A percentile compares a stretch with the other conserved stretches of the same genome.
phyloP scores from a whole-genome alignment of 2,113 vertebrate species.

The Gambusia holbrooki region DNA sequence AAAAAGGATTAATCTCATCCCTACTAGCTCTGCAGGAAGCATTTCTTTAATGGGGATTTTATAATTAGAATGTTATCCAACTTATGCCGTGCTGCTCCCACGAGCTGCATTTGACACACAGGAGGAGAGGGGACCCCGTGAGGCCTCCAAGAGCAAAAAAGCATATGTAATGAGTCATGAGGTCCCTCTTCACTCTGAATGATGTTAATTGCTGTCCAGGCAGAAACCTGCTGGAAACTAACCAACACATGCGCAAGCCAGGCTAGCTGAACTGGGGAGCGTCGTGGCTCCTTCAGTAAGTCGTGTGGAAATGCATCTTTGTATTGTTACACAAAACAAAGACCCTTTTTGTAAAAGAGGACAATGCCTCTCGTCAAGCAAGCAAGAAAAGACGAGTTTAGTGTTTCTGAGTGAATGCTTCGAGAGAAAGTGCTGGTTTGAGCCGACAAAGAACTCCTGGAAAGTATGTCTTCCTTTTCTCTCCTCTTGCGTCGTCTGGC shows the following conservation, averaged over 20 bases:
- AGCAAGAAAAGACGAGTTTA: constrained; percentile 5
- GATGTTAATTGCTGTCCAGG: constrained; percentile 69
- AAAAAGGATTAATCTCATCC: constrained; percentile 60
- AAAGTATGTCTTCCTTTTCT: constrained; percentile 17
- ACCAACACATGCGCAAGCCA: constrained; percentile 48
- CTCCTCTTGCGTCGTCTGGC: constrained; percentile 19
- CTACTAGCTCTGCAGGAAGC: constrained; percentile 52
- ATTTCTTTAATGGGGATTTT: constrained; percentile 54
- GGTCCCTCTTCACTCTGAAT: constrained; percentile 64
- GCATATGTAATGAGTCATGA: constrained; percentile 73
- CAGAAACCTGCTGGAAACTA: constrained; percentile 67
- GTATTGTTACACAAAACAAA: not conserved
- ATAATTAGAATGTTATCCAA: constrained; percentile 71
- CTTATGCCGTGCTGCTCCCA: constrained; percentile 58
- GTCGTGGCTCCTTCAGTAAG: not conserved
- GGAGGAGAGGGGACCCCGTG: constrained; percentile 48
- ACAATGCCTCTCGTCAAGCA: not conserved
- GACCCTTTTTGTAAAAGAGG: not conserved
- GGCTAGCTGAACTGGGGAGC: constrained; percentile 16
- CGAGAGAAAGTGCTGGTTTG: constrained; percentile 5
- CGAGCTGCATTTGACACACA: constrained; percentile 59
- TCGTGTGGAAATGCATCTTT: constrained; percentile 17
- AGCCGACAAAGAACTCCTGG: constrained; percentile 23
- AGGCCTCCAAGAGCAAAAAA: constrained; percentile 60
- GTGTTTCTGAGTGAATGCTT: constrained; percentile 6